phyloP scores from a whole-genome alignment of 2,888 invertebrate genomes.

The Drosophila recens region DNA sequence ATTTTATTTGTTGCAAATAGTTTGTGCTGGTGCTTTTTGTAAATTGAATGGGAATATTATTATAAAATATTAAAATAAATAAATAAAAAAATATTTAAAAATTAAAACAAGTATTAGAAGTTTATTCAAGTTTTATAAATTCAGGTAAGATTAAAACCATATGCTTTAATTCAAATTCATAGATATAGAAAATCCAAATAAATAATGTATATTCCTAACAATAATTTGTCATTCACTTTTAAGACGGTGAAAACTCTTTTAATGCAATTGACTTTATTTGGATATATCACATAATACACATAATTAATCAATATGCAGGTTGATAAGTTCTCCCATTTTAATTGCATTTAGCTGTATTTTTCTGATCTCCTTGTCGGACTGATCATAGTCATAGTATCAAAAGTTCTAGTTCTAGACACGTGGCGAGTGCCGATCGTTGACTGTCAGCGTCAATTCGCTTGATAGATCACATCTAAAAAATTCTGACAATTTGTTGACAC shows the following conservation, averaged over 20 bases:
- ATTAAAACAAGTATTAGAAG: neutral
- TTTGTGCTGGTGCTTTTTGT: neutral
- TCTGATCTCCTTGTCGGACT: neutral
- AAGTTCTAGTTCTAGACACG: slow-evolving; percentile 49
- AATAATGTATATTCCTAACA: no score
- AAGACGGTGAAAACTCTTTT: no score
- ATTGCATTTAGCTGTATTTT: neutral
- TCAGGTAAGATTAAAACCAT: no score
- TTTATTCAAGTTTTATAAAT: no score
- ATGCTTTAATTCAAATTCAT: neutral
- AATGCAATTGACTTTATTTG: no score
- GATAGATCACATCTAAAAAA: slow-evolving; percentile 68
- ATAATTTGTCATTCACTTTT: no score
- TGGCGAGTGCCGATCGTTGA: slow-evolving; percentile 48
- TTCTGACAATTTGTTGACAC: slow-evolving; percentile 76
- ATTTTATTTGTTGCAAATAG: neutral
- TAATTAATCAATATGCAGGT: no score
- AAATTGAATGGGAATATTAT: neutral
- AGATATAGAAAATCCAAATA: neutral
- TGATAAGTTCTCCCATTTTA: no score
- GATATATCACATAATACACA: no score
- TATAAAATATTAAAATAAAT: neutral
- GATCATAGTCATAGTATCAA: slow-evolving; percentile 1
- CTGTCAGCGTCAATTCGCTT: slow-evolving; percentile 53
- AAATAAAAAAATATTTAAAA: no score